Base-by-base conservation (phyloP, 1,140 invertebrate genomes). In the Oryctes rhinoceros region DNA sequence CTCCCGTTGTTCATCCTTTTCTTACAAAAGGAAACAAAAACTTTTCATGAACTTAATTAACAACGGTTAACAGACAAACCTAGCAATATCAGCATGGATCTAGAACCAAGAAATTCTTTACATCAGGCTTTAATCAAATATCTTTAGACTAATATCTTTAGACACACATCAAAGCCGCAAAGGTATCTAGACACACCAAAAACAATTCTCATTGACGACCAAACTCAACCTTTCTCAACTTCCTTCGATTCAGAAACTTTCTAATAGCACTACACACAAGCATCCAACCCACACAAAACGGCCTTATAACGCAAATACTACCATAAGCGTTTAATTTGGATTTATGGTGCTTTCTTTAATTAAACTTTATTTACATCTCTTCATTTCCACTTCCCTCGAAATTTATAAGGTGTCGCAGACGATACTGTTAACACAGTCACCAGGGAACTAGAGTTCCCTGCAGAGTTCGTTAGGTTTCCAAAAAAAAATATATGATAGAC, bases 321-420 rank as follows among this genome's bases (percentile, higher is more conserved):
- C 53, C 53, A 59, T 10, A 30, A 71, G 24, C 35, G 9, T 35
- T 10, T 71, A 71, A 71, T 30, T 35, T 20, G 65, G 20, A 71
- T 71, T 71, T 71, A 71, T 71, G 20, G 35, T 30, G 24, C 11
- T 10, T 71, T 37, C 24, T 71, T 62, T 71, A 71, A 71, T 71
- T 71, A 71, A 71, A 71, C 37, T 35, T 71, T 71, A 59, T 71
- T 71, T 37, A 71, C 24, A 37, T 3, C 18, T 18, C 18, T 67
- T 24, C 30, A 6, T 67, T 11, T 67, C 18, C 18, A 18, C 18
- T 18, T 67, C 18, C 35, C 15, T 18, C n/a, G 15, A 59, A 2
- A 59, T 59, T 59, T 7, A 59, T 59, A 59, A 59, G 18, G n/a
- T 18, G 15, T 6, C 18, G 39, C 5, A 10, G 39, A 44, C 39